Evolutionary conservation across 1,140 invertebrate genomes (phyloP).

Genomic region (Drosophila bipectinata): DNA sequence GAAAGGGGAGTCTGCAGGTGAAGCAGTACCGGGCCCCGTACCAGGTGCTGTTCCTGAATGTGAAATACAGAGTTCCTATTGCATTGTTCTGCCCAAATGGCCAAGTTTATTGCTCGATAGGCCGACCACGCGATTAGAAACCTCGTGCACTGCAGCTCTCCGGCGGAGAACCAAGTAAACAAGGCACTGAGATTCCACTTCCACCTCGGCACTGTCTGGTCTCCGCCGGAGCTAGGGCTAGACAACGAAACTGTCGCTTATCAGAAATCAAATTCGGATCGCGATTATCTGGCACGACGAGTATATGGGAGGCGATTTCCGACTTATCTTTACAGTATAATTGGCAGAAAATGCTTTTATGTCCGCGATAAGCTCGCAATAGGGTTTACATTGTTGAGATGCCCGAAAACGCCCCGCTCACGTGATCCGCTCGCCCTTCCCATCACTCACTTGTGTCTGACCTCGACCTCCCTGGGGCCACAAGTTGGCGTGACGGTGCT

Average conservation of each 20-base stretch:
- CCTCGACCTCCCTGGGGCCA: not conserved
- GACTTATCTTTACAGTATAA: slow-evolving; percentile 51
- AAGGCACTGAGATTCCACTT: slow-evolving; percentile 8
- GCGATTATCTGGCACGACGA: slow-evolving; percentile 4
- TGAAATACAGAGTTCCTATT: too few species aligned
- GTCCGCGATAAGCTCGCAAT: not conserved
- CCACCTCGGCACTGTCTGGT: slow-evolving; percentile 10
- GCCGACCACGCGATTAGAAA: slow-evolving; percentile 28
- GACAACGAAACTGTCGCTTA: slow-evolving; percentile 37
- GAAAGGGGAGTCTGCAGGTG: not conserved
- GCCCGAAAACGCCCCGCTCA: not conserved
- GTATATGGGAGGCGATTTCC: not conserved
- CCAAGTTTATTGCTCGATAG: slow-evolving; percentile 70
- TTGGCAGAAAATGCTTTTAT: slow-evolving; percentile 38
- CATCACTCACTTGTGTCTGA: not conserved
- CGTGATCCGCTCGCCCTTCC: not conserved
- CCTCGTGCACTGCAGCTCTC: not conserved
- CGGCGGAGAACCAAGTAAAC: slow-evolving; percentile 14
- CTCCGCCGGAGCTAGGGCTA: slow-evolving; percentile 4
- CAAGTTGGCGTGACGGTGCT: not conserved
- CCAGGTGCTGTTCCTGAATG: too few species aligned
- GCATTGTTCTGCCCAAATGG: not conserved
- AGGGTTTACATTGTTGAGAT: not conserved
- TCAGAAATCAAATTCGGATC: slow-evolving; percentile 36
- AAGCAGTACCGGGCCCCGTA: not conserved